Evolutionary conservation across 2,888 invertebrate species (phyloP).

Genomic region (Cantharis lateralis): DNA sequence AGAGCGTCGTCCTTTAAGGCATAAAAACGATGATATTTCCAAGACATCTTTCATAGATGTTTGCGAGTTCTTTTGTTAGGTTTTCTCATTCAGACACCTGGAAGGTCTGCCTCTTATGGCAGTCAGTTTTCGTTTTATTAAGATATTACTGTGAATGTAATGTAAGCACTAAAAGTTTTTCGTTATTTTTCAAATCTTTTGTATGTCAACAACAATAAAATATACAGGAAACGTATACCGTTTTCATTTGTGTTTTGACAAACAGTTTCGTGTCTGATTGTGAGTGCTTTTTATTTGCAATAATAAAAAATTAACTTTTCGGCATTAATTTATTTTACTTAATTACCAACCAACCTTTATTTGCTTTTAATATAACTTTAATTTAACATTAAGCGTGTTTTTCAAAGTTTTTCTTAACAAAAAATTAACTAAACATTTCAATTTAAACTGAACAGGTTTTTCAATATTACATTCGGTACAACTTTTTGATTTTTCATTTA

Average conservation of each 20-base stretch:
- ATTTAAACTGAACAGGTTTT: neutral
- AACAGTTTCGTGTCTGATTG: slow-evolving; percentile 13
- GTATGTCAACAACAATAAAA: slow-evolving; percentile 18
- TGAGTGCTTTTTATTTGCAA: neutral
- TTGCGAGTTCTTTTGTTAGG: slow-evolving; percentile 33
- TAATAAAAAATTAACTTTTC: neutral
- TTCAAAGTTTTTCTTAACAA: neutral
- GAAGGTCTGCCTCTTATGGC: slow-evolving; percentile 19
- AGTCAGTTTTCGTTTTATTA: slow-evolving; percentile 28
- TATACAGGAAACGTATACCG: slow-evolving; percentile 13
- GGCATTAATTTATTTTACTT: neutral
- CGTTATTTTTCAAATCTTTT: slow-evolving; percentile 24
- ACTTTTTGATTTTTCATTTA: neutral
- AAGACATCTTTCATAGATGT: slow-evolving; percentile 35
- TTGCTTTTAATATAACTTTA: neutral
- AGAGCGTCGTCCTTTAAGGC: slow-evolving; percentile 18
- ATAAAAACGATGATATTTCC: slow-evolving; percentile 37
- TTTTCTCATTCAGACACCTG: slow-evolving; percentile 36
- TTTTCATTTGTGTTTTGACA: slow-evolving; percentile 17
- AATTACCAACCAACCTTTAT: neutral
- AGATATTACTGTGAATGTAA: slow-evolving; percentile 33
- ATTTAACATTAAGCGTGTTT: neutral
- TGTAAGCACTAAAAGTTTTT: slow-evolving; percentile 29
- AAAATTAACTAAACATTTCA: neutral
- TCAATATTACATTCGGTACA: neutral